These are phyloP conservation scores for Ciconia boyciana DNA, from an alignment of 2,113 vertebrate species.

Conservation along the genomic window DNA sequence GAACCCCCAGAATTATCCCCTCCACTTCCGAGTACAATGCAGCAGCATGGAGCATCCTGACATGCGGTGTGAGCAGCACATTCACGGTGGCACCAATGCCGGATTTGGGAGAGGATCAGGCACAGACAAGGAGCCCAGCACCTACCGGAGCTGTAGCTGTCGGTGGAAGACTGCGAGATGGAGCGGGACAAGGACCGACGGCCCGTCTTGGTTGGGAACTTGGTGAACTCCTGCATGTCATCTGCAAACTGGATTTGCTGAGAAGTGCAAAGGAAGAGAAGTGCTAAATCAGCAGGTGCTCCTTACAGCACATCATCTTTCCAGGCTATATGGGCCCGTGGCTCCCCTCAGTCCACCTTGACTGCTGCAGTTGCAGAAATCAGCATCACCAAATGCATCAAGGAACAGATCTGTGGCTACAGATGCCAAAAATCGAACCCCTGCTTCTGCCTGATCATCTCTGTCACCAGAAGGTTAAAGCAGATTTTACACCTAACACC, in stretches of 20 bases:
- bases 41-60: not conserved
- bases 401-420: not conserved
- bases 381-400: not conserved
- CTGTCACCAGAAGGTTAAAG: not conserved
- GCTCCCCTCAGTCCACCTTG: not conserved
- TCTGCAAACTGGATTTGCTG: constrained; percentile 97
- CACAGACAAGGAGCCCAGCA: not conserved
- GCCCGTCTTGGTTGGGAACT: constrained; percentile 94
- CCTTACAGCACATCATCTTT: rapidly evolving
- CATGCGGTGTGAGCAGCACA: rapidly evolving
- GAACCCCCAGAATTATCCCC: not conserved
- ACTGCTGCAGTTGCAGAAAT: not conserved
- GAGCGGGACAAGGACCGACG: constrained; percentile 94
- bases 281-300: not conserved
- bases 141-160: constrained; percentile 98
- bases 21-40: not conserved
- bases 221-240: constrained; percentile 98
- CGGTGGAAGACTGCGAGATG: constrained; percentile 97
- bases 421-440: not conserved
- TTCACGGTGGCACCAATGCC: rapidly evolving
- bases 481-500: not conserved
- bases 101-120: rapidly evolving
- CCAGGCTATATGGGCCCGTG: rapidly evolving
- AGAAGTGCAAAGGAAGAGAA: not conserved
- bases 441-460: not conserved